A percentile compares a stretch with the other conserved stretches of the same genome.
Evolutionary conservation across 1,140 invertebrate genomes (phyloP).

Genomic region (Chelonus insularis): DNA sequence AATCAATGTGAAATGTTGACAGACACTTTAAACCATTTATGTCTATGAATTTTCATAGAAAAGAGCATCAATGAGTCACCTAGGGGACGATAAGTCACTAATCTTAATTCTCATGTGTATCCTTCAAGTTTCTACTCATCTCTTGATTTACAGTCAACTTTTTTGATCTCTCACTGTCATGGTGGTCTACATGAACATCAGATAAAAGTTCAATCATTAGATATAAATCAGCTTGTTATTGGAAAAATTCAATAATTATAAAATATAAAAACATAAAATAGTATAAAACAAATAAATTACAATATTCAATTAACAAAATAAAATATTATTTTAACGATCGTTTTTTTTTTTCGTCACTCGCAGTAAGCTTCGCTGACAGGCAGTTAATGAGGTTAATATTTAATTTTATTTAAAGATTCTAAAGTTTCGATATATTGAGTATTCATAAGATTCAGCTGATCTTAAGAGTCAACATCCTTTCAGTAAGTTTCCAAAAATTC

Average conservation of each 20-base stretch:
- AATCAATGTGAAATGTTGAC: background rate
- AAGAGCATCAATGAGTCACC: background rate
- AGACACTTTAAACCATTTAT: slow-evolving; percentile 8
- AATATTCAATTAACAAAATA: no score
- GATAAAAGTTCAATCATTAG: no score
- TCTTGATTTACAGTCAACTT: background rate
- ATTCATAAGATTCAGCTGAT: slow-evolving; percentile 2
- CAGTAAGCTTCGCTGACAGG: slow-evolving; percentile 22
- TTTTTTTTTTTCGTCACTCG: slow-evolving; percentile 26
- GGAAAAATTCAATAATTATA: no score
- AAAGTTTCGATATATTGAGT: background rate
- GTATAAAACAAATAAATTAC: no score
- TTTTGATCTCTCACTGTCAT: background rate
- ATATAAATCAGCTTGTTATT: no score
- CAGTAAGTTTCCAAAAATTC: slow-evolving; percentile 5
- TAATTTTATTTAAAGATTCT: slow-evolving; percentile 4
- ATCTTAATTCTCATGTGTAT: background rate
- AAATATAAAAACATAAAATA: no score
- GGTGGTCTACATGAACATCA: no score
- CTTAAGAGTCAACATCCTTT: slow-evolving; percentile 5
- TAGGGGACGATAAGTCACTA: slow-evolving; percentile 10
- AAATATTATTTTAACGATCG: slow-evolving; percentile 5
- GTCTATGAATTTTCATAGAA: slow-evolving; percentile 4
- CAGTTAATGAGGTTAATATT: slow-evolving; percentile 19
- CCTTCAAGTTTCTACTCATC: background rate